Percentiles rank a stretch among this genome's conserved stretches.
Conservation (phyloP, 2,113 vertebrate species). For the Procavia capensis region DNA sequence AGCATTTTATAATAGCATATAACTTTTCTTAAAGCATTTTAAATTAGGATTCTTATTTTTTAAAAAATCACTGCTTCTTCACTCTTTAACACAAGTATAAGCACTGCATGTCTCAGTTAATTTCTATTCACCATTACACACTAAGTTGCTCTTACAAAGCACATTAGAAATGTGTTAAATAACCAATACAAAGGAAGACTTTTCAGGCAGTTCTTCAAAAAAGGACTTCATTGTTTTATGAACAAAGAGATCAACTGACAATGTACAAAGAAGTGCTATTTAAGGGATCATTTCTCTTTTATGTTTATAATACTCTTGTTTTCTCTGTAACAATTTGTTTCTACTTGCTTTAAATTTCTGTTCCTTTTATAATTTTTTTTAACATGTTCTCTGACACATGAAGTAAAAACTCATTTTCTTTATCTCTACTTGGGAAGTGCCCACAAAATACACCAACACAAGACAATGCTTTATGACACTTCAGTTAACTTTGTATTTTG, state of each 20-base stretch:
- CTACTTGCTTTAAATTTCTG: constrained; percentile 34
- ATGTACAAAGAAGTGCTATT: constrained; percentile 31
- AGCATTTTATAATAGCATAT: background rate
- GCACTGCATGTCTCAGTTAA: background rate
- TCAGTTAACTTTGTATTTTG: background rate
- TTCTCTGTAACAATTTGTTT: constrained; percentile 27
- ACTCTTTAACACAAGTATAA: background rate
- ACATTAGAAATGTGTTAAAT: background rate
- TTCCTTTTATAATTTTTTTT: constrained; percentile 24
- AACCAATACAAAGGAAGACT: background rate
- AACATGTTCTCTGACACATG: background rate
- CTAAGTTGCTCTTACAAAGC: constrained; percentile 27
- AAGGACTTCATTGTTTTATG: constrained; percentile 18
- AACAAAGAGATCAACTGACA: constrained; percentile 43
- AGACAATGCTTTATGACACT: background rate
- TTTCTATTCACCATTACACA: background rate
- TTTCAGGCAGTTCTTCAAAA: background rate
- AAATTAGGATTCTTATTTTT: background rate
- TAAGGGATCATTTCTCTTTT: constrained; percentile 3
- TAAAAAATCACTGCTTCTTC: background rate
- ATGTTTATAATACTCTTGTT: background rate
- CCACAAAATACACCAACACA: constrained; percentile 25
- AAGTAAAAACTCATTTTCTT: constrained; percentile 36
- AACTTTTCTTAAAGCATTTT: background rate
- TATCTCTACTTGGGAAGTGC: constrained; percentile 25